Evolutionary conservation across 1,140 invertebrate species (phyloP).

Genomic region (Drosophila saltans): DNA sequence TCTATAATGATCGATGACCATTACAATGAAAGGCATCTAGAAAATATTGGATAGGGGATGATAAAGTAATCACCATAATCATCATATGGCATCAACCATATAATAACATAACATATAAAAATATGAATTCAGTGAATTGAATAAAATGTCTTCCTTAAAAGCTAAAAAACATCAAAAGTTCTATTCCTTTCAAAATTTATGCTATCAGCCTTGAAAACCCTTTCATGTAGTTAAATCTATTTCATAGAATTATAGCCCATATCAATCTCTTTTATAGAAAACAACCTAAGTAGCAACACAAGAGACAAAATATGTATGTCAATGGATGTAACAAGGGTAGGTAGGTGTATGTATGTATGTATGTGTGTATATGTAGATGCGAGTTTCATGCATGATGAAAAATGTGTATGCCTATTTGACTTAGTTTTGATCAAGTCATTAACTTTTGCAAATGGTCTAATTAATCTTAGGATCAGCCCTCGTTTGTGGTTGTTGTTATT

Average conservation of each 20-base stretch:
- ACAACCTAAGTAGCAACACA: neutral
- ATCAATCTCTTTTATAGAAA: neutral
- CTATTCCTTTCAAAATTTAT: neutral
- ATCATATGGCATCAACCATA: too few species aligned
- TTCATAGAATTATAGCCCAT: neutral
- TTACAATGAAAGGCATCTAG: too few species aligned
- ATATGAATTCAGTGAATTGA: too few species aligned
- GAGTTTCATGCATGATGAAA: slow-evolving; percentile 12
- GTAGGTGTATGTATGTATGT: neutral
- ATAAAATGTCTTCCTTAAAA: too few species aligned
- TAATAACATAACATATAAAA: too few species aligned
- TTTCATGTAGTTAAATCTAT: neutral
- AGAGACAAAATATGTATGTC: neutral
- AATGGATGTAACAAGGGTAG: neutral
- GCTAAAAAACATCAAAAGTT: too few species aligned
- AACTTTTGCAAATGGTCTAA: slow-evolving; percentile 35
- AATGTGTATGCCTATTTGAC: slow-evolving; percentile 18
- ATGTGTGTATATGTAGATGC: neutral
- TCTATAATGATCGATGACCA: too few species aligned
- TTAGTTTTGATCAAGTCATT: slow-evolving; percentile 25
- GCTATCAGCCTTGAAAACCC: neutral
- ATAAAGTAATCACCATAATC: too few species aligned
- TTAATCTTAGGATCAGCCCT: slow-evolving; percentile 59
- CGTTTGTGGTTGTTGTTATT: slow-evolving; percentile 54
- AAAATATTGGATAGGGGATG: too few species aligned